Evolutionary conservation across 53 echinoderm and acorn worm genomes (phyloP), one percentile per base, ranked within the genome.

Genomic region (Paracentrotus lividus): DNA sequence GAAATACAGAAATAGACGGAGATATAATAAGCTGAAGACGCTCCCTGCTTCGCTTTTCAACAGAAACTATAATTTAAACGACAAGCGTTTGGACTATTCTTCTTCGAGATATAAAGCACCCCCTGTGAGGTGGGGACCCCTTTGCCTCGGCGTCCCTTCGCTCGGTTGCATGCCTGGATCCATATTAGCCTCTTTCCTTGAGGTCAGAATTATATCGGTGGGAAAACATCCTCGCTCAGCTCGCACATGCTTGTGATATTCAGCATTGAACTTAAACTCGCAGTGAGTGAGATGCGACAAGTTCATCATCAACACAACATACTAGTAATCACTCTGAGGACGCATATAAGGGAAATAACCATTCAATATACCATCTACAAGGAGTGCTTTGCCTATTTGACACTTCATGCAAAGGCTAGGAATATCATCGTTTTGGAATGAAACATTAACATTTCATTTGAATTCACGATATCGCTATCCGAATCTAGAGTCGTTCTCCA

Each of bases 41-140:
- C 72, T 72, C 40, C 36, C 38, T 69, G 69, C 40, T 72, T 72
- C 72, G 9, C 72, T 72, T 40, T 40, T 32, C 18, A 5, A 36
- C 36, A 72, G 40, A 36, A 72, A 18, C 16, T 31, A 64, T 64
- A 72, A 38, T 72, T 72, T 72, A 72, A 72, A 72, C 40, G 72
- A 72, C 38, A 72, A 38, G 72, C 72, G 72, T 15, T 72, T 72
- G 72, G 72, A 72, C 36, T 72, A 72, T 40, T 72, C 36, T 36
- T 72, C 20, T 36, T 38, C 5, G 32, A 72, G 40, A 40, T 24
- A 61, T 72, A 38, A 40, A 12, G n/a, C n/a, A n/a, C 8, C 40
- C 72, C 72, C 72, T 26, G 38, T 21, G 72, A 72, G 38, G 36
- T 40, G 15, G 38, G 36, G 72, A 4, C 67, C 40, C 40, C 38